Evolutionary conservation across 2,113 vertebrate genomes (phyloP).

Genomic region (Etia nguti): DNA sequence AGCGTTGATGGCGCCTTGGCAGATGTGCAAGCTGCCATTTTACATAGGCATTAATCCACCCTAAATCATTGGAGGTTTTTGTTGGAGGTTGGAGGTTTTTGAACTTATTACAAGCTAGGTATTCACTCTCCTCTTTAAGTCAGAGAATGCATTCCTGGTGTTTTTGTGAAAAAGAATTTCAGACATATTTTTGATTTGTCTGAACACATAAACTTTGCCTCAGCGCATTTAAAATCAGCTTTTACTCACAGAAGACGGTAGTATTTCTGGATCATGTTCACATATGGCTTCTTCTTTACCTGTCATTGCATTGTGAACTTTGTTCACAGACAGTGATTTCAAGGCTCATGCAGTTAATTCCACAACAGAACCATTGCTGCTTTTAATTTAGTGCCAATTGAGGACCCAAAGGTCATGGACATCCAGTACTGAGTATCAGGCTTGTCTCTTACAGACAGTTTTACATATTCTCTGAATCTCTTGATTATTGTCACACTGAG

Average conservation of each 20-base stretch:
- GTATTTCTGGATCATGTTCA: not conserved
- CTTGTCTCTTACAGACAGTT: fast-evolving
- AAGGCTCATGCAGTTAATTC: not conserved
- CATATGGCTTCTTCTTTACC: not conserved
- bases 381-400: not conserved
- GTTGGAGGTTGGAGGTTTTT: fast-evolving
- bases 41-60: not conserved
- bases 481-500: fast-evolving
- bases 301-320: not conserved
- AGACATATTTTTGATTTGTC: not conserved
- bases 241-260: fast-evolving
- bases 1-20: not conserved
- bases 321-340: not conserved
- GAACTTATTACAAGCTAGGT: not conserved
- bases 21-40: not conserved
- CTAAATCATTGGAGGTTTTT: not conserved
- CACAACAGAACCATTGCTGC: not conserved
- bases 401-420: not conserved
- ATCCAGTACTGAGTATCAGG: not conserved
- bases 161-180: not conserved
- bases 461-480: not conserved
- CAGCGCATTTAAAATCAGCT: not conserved
- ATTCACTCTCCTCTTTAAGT: fast-evolving
- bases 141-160: not conserved
- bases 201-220: not conserved